Evolutionary conservation across 2,888 invertebrate species (phyloP), one percentile per base, ranked within the genome.

Genomic region (Nipponacmea schrenckii): DNA sequence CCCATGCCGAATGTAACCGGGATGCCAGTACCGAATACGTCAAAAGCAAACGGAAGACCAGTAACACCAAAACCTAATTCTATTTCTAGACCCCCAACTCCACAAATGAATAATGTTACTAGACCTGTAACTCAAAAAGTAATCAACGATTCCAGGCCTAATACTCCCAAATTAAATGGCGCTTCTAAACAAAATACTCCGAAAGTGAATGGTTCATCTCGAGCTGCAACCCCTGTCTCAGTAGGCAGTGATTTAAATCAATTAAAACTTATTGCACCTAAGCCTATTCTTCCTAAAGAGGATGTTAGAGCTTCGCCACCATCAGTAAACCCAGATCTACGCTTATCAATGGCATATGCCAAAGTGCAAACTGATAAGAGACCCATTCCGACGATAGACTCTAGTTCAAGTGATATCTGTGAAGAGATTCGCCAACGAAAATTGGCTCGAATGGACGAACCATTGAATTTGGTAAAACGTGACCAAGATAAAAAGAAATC

Each of bases 401-500:
- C 56, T 10, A 56, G 56, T 56, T 56, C 56, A 7, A 66, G 50
- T 44, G 66, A 50, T 39, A 56, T 31, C 44, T 48, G 45, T 39
- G 70, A 65, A 39, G 70, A 70, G 31, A 56, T 66, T 50, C 65
- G 70, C 44, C 50, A 65, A 17, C 62, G 65, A 39, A 70, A 70
- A 62, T 48, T 70, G n/a, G 65, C 70, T 2, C 48, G 70, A 20
- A 46, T 65, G 39, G 79, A 78, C 69, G 78, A 80, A 73, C 78
- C 80, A 5, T 68, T 80, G 24, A 78, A 80, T 68, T 67, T 80
- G 48, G 75, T 77, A 12, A 80, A 77, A 68, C 73, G 70, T 44
- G 75, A 70, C 44, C 64, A 65, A 56, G 50, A 39, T 39, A 48
- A 50, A 44, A 56, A 56, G 12, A 56, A 56, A 56, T 24, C 56